A percentile compares a stretch with the other conserved stretches of the same genome.
Conservation (phyloP, 2,113 vertebrate genomes). For the Muntiacus reevesi region DNA sequence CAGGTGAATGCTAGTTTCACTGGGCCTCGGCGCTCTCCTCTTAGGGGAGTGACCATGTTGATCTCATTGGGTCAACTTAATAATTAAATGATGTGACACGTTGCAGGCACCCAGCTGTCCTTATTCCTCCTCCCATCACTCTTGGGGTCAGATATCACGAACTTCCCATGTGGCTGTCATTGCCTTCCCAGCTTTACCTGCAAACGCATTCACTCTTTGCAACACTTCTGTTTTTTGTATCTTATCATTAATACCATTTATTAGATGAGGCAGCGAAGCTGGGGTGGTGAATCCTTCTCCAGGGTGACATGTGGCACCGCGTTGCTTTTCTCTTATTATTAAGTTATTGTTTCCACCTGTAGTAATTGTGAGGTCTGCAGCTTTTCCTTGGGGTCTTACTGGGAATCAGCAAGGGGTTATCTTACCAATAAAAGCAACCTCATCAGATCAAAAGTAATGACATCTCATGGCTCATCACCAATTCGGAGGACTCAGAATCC, state of each 20-base stretch:
- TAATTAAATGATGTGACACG: not conserved
- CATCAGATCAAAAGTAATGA: not conserved
- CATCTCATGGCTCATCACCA: not conserved
- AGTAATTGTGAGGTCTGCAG: not conserved
- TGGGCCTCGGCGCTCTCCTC: not conserved
- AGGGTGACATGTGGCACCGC: not conserved
- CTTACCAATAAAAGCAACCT: not conserved
- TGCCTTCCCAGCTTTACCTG: not conserved
- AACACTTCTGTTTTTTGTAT: not conserved
- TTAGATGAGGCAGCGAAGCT: not conserved
- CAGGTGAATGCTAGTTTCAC: accelerated
- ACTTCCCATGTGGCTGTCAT: not conserved
- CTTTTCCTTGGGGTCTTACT: not conserved
- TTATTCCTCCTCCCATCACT: not conserved
- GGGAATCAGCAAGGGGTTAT: not conserved
- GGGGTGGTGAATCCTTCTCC: not conserved
- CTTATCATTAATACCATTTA: not conserved
- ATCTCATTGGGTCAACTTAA: not conserved
- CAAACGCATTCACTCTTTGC: not conserved
- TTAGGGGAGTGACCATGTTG: not conserved
- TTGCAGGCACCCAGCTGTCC: accelerated
- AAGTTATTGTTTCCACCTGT: not conserved
- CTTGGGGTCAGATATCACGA: accelerated
- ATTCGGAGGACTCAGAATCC: not conserved
- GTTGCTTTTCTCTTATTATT: not conserved